A percentile compares a stretch with the other conserved stretches of the same genome.
phyloP scores from a whole-genome alignment of 2,113 vertebrate species.

The Catharus minimus region DNA sequence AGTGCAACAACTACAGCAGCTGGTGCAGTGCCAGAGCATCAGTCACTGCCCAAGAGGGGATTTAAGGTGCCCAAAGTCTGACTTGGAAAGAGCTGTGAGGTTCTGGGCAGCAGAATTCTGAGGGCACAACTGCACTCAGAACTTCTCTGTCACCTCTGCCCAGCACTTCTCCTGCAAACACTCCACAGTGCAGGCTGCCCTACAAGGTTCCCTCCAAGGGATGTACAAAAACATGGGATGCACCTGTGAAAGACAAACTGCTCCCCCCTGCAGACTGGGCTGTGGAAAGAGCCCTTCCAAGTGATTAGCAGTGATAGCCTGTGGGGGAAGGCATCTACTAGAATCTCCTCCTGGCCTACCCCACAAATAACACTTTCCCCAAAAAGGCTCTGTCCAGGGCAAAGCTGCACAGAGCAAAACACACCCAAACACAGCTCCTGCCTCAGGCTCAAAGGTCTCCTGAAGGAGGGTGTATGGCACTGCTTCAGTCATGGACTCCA shows the following conservation, averaged over 20 bases:
- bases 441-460: neutral
- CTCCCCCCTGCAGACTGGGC: neutral
- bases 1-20: neutral
- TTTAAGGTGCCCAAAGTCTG: neutral
- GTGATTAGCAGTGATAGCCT: neutral
- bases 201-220: neutral
- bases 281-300: neutral
- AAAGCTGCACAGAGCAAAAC: neutral
- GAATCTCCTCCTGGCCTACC: neutral
- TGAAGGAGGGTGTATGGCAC: neutral
- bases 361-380: neutral
- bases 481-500: neutral
- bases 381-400: neutral
- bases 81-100: neutral
- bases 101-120: neutral
- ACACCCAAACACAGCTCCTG: neutral
- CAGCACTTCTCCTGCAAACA: neutral
- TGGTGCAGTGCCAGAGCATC: neutral
- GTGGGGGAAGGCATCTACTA: neutral
- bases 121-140: neutral
- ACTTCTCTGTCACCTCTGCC: neutral
- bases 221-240: rapidly evolving
- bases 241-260: neutral
- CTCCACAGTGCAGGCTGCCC: neutral
- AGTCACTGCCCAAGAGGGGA: neutral